Evolutionary conservation across 2,888 invertebrate species (phyloP).

Genomic region (Zaprionus lineosus): DNA sequence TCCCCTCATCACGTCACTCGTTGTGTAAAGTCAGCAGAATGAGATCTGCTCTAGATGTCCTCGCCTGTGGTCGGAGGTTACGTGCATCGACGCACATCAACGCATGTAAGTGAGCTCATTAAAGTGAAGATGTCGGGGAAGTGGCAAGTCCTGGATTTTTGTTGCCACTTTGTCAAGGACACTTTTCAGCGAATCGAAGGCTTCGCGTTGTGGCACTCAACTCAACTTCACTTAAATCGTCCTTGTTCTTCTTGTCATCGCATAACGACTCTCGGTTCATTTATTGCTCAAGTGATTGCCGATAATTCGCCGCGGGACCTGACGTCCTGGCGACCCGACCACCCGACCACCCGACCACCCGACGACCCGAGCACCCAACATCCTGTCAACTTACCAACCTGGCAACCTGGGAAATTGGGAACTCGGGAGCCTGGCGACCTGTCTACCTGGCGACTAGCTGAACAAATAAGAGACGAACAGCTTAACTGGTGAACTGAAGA

Average conservation of each 20-base stretch:
- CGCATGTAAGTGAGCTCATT: no score
- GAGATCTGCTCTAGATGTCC: no score
- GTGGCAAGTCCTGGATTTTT: constrained; percentile 44
- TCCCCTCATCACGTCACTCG: no score
- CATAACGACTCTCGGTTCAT: constrained; percentile 65
- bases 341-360: background rate
- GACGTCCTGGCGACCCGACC: constrained; percentile 88
- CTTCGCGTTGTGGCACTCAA: constrained; percentile 22
- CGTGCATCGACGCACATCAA: no score
- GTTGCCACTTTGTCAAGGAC: constrained; percentile 57
- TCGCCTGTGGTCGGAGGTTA: no score
- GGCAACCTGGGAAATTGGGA: background rate
- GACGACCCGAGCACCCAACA: background rate
- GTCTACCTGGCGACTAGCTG: constrained; percentile 7
- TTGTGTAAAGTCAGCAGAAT: no score
- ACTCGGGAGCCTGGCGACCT: constrained; percentile 88
- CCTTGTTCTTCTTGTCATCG: constrained; percentile 33
- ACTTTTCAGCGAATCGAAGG: constrained; percentile 1
- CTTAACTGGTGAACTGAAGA: no score
- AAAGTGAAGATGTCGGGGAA: constrained; percentile 15
- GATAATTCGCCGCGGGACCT: constrained; percentile 87
- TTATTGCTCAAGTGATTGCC: constrained; percentile 69
- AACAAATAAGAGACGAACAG: no score
- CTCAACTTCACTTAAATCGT: constrained; percentile 17
- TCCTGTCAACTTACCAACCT: constrained; percentile 89